Evolutionary conservation across 2,888 invertebrate species (phyloP).

Genomic region (Drosophila lutescens): DNA sequence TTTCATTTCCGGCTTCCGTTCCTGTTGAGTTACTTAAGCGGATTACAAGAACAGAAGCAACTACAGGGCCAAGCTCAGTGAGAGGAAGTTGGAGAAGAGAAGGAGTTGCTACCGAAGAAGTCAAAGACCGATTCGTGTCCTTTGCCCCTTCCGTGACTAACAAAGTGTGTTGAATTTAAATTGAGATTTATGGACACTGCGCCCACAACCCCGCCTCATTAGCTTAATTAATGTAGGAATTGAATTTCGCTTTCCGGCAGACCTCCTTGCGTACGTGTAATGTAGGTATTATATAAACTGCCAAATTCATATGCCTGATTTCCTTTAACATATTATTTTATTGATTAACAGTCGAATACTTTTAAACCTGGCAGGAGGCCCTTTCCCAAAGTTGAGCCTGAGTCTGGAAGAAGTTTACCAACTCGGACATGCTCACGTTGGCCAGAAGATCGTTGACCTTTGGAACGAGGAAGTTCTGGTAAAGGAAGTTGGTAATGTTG

Average conservation of each 20-base stretch:
- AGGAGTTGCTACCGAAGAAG: constrained; percentile 16
- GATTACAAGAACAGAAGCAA: constrained; percentile 64
- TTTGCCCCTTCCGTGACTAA: constrained; percentile 8
- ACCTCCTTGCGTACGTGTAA: constrained; percentile 1
- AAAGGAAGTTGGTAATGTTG: constrained; percentile 28
- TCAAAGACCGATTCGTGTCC: constrained; percentile 1
- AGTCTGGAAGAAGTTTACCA: constrained; percentile 22
- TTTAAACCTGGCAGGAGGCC: constrained; percentile 40
- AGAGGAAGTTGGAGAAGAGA: constrained; percentile 17
- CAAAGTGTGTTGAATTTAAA: constrained; percentile 40
- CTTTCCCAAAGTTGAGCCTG: constrained; percentile 42
- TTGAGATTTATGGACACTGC: constrained; percentile 36
- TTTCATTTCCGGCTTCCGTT: constrained; percentile 80
- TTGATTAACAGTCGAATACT: not conserved
- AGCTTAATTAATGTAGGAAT: constrained; percentile 16
- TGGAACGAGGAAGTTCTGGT: constrained; percentile 36
- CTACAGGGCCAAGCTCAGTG: constrained; percentile 14
- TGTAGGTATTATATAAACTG: not conserved
- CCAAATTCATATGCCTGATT: not conserved
- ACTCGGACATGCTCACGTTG: constrained; percentile 25
- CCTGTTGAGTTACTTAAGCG: constrained; percentile 77
- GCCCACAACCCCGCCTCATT: constrained; percentile 5
- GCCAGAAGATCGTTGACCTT: constrained; percentile 50
- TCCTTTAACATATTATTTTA: not conserved
- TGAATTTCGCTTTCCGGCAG: constrained; percentile 12